phyloP scores from a whole-genome alignment of 1,140 invertebrate genomes.

The Caenorhabditis tropicalis region DNA sequence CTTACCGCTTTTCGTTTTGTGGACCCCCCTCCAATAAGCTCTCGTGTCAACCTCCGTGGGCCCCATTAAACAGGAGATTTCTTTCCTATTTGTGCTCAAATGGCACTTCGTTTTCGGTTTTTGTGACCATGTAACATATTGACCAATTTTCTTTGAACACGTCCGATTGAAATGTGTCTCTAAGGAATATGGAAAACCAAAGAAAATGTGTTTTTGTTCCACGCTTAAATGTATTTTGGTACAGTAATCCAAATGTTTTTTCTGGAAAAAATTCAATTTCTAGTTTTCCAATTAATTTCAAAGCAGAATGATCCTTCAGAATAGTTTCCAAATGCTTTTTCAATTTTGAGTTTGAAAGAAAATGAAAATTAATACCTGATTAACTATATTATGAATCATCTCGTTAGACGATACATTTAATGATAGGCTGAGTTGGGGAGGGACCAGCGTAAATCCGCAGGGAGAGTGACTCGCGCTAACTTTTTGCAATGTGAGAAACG shows the following conservation, averaged over 20 bases:
- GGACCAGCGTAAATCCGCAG: background rate
- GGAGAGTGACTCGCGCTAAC: constrained; percentile 3
- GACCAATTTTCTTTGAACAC: constrained; percentile 3
- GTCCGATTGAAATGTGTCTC: background rate
- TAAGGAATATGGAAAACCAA: background rate
- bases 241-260: background rate
- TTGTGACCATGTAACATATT: background rate
- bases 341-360: too few species aligned
- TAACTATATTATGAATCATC: too few species aligned
- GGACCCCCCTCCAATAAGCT: constrained; percentile 21
- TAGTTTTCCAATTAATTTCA: too few species aligned
- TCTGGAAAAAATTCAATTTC: too few species aligned
- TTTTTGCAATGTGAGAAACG: constrained; percentile 44
- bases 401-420: constrained; percentile 1
- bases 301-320: too few species aligned
- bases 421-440: background rate
- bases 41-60: constrained; percentile 24
- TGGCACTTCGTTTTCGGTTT: constrained; percentile 21
- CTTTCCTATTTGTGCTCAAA: background rate
- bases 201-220: background rate
- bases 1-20: constrained; percentile 21
- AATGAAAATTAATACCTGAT: too few species aligned
- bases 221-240: background rate
- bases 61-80: background rate
- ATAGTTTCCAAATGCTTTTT: too few species aligned